Conservation (phyloP, 2,797 vertebrate genomes). For the Phoxinus dragarum region DNA sequence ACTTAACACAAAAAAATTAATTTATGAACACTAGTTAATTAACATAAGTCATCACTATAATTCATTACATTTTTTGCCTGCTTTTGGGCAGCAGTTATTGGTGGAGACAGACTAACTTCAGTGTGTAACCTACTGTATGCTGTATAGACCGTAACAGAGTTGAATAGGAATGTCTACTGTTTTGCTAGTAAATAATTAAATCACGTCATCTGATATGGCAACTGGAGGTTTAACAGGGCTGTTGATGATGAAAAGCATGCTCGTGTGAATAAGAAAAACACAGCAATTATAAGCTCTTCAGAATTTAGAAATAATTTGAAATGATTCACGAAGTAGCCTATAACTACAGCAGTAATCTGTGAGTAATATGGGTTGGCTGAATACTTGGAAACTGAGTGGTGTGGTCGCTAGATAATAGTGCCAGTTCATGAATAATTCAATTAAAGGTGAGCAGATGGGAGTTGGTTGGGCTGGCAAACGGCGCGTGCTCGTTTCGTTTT, state of each 20-base stretch:
- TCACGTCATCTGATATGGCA: constrained; percentile 8
- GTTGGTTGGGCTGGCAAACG: background rate
- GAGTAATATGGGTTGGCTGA: background rate
- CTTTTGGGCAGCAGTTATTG: background rate
- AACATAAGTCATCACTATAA: background rate
- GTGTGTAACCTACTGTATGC: background rate
- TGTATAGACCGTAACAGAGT: background rate
- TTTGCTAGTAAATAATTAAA: constrained; percentile 29
- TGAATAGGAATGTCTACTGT: constrained; percentile 7
- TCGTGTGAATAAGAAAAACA: background rate
- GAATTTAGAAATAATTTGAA: background rate
- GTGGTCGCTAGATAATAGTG: constrained; percentile 4
- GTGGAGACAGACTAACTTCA: background rate
- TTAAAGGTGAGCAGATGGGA: constrained; percentile 20
- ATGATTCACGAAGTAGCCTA: background rate
- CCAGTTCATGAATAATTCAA: constrained; percentile 21
- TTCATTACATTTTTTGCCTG: rapidly evolving
- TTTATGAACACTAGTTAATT: background rate
- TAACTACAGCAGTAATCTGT: background rate
- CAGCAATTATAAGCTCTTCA: background rate
- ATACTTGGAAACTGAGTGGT: background rate
- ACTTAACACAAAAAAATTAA: background rate
- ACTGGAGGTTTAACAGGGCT: background rate
- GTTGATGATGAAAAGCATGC: background rate
- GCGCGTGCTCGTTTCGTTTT: background rate